Percentiles rank a stretch among this genome's conserved stretches.
Conservation (phyloP, 1,140 invertebrate species). For the Tetranychus urticae region DNA sequence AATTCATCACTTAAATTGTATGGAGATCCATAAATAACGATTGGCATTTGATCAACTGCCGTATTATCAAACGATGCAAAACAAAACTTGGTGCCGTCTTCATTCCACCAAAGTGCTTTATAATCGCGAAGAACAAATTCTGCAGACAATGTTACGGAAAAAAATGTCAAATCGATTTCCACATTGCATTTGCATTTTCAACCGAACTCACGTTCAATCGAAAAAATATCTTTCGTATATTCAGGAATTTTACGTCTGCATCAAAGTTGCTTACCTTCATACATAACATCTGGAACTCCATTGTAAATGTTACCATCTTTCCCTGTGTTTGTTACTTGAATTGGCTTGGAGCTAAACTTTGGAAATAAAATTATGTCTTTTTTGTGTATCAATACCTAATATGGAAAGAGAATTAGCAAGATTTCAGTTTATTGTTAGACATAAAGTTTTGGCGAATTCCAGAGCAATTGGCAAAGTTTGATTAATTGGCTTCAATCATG, state of each 20-base stretch:
- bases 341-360: not conserved
- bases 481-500: no score
- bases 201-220: no score
- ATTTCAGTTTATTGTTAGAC: no score
- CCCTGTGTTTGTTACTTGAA: slow-evolving; percentile 9
- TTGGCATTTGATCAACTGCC: slow-evolving; percentile 12
- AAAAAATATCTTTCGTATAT: no score
- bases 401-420: no score
- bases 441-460: no score
- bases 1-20: not conserved
- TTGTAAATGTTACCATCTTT: slow-evolving; percentile 19
- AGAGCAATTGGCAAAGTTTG: no score
- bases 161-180: not conserved
- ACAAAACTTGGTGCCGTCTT: slow-evolving; percentile 15
- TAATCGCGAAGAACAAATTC: slow-evolving; percentile 20
- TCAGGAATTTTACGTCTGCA: not conserved
- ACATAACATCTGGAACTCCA: slow-evolving; percentile 24
- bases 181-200: no score
- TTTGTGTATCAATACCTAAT: no score
- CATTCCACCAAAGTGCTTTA: slow-evolving; percentile 20
- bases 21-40: slow-evolving; percentile 12
- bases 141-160: slow-evolving; percentile 7
- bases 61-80: slow-evolving; percentile 21
- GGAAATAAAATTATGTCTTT: not conserved
- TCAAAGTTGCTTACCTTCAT: slow-evolving; percentile 11